Base-by-base conservation (phyloP, 2,888 invertebrate species). In the Serripes groenlandicus region DNA sequence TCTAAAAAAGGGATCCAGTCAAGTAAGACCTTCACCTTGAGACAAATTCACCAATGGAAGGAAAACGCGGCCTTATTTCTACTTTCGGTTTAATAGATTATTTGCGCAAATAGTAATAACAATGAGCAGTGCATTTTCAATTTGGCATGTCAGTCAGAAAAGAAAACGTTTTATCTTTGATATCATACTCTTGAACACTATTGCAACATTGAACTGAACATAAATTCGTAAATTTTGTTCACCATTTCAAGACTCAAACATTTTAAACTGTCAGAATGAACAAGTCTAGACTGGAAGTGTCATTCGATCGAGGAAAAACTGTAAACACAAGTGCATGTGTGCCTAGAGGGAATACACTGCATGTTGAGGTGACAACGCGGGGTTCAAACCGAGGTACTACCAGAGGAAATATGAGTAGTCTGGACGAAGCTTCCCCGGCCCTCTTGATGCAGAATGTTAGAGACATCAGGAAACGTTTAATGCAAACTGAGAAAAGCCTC, bases 401-500 rank as follows among this genome's bases (percentile, higher is more conserved):
- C 0, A 28, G 60, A n/a, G 56, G 28, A 11, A 75, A 37, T 21
- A 90, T 90, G 89, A 83, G 75, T 35, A 52, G 71, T 4, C 77
- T 83, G 9, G 89, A 89, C 37, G 81, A 75, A 58, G 85, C 88
- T 18, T 88, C 90, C 66, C 89, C 90, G 35, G 87, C 88, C 30
- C 70, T 88, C 49, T 70, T 92, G 60, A 89, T 92, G 83, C 89
- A 88, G 68, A 92, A 92, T 86, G 91, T 92, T 3, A 85, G 91
- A 73, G 92, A 92, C 73, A 85, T 93, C 71, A 88, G 91, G 62
- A 89, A 89, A 54, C 80, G 91, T 62, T 83, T 93, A 37, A 75
- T 88, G 70, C 91, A 92, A 71, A 92, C 92, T 0, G 92, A 93
- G 62, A 90, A 86, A 71, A 91, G 89, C 32, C 80, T 93, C 60